Percentiles rank a stretch among this genome's conserved stretches.
These are phyloP conservation scores for Campoletis raptor DNA, from an alignment of 2,888 invertebrate genomes.

Conservation along the genomic window DNA sequence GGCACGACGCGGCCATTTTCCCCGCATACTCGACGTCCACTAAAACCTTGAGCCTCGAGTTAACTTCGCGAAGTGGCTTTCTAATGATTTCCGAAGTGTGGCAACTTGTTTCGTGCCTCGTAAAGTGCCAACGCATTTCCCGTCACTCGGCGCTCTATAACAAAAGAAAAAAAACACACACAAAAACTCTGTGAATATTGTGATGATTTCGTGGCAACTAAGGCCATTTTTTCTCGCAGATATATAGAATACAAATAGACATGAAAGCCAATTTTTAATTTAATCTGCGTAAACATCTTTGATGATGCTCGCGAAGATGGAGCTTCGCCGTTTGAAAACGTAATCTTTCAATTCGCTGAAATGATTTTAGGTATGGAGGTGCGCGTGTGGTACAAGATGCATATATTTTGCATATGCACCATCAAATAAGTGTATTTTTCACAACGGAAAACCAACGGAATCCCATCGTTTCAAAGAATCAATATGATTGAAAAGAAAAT, in stretches of 20 bases:
- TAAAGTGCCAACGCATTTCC: slow-evolving; percentile 55
- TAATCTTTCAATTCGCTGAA: no score
- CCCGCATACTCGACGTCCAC: background rate
- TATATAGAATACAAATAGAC: no score
- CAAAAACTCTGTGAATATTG: background rate
- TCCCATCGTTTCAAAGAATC: no score
- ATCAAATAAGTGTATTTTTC: background rate
- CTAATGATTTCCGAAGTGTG: slow-evolving; percentile 56
- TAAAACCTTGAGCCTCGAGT: slow-evolving; percentile 60
- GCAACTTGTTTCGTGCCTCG: slow-evolving; percentile 24
- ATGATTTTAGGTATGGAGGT: no score
- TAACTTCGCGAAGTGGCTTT: slow-evolving; percentile 56
- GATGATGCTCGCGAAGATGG: no score
- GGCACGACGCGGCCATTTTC: slow-evolving; percentile 33
- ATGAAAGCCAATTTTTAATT: no score
- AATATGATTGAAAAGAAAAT: slow-evolving; percentile 2
- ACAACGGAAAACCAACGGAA: no score
- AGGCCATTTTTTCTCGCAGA: no score
- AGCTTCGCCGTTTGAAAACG: no score
- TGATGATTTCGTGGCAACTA: background rate
- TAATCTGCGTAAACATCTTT: no score
- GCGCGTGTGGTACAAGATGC: no score
- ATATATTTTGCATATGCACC: background rate
- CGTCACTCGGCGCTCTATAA: slow-evolving; percentile 25
- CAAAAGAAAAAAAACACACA: background rate